Evolutionary conservation across 1,140 invertebrate genomes (phyloP).

Genomic region (Procambarus clarkii): DNA sequence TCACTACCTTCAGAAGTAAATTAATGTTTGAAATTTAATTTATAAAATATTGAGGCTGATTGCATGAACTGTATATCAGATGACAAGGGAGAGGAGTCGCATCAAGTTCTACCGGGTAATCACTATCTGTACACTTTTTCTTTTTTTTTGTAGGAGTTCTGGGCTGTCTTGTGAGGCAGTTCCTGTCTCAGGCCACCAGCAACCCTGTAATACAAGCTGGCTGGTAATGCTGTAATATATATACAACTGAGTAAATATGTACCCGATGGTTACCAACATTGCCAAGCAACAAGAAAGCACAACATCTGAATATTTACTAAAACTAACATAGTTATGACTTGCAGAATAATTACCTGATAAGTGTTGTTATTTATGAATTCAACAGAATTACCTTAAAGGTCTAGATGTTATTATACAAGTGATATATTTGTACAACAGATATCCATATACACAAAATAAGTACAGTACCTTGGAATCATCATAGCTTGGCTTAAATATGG

Average conservation of each 20-base stretch:
- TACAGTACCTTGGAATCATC: too few relatives aligned
- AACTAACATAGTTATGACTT: too few relatives aligned
- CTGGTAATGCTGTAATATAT: neutral
- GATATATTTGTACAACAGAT: neutral
- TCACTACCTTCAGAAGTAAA: neutral
- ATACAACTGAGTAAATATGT: neutral
- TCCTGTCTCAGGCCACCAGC: neutral
- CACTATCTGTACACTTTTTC: slow-evolving; percentile 11
- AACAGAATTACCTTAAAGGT: too few relatives aligned
- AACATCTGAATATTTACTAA: too few relatives aligned
- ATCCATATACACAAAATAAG: neutral
- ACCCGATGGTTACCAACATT: neutral
- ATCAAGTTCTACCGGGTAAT: neutral
- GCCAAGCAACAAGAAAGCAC: neutral
- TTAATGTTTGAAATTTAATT: neutral
- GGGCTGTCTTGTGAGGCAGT: neutral
- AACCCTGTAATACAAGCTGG: neutral
- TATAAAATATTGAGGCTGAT: neutral
- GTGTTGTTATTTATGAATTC: too few relatives aligned
- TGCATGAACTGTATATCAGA: neutral
- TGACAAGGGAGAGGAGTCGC: neutral
- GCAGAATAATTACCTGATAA: too few relatives aligned
- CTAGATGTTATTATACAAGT: too few relatives aligned
- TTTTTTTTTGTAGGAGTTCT: slow-evolving; percentile 5
- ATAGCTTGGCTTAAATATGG: too few relatives aligned